Evolutionary conservation across 2,888 invertebrate genomes (phyloP).

Genomic region (Eurois occulta): DNA sequence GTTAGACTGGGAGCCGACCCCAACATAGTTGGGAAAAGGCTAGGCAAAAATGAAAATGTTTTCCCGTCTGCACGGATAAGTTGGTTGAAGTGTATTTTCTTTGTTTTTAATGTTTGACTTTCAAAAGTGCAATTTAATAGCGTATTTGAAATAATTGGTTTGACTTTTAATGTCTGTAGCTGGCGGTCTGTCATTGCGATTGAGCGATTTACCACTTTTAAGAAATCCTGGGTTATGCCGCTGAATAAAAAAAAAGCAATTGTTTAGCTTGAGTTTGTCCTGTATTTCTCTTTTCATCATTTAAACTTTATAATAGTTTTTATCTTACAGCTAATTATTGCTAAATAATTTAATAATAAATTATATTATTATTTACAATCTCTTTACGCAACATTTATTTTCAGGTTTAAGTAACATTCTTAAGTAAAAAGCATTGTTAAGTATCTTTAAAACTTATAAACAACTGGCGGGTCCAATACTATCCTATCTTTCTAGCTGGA

Average conservation of each 20-base stretch:
- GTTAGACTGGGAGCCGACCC: no score
- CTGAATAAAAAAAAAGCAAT: background rate
- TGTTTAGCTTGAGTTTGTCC: background rate
- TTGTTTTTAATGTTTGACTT: no score
- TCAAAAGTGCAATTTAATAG: no score
- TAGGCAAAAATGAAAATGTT: no score
- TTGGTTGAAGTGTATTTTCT: no score
- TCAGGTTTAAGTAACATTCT: conserved; percentile 5
- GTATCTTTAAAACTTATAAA: background rate
- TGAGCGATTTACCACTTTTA: no score
- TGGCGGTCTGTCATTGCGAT: no score
- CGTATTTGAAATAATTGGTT: no score
- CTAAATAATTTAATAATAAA: conserved; percentile 12
- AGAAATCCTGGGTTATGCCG: background rate
- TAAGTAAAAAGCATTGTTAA: no score
- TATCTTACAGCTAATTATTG: conserved; percentile 14
- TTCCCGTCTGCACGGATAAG: no score
- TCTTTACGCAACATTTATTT: background rate
- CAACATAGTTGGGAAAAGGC: no score
- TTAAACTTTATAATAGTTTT: background rate
- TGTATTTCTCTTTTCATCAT: conserved; percentile 14
- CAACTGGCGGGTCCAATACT: background rate
- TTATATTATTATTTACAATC: conserved; percentile 35
- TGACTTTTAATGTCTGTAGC: no score
- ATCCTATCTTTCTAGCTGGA: background rate